Evolutionary conservation across 2,888 invertebrate genomes (phyloP), one percentile per base, ranked within the genome.

Genomic region (Parnassius apollo): DNA sequence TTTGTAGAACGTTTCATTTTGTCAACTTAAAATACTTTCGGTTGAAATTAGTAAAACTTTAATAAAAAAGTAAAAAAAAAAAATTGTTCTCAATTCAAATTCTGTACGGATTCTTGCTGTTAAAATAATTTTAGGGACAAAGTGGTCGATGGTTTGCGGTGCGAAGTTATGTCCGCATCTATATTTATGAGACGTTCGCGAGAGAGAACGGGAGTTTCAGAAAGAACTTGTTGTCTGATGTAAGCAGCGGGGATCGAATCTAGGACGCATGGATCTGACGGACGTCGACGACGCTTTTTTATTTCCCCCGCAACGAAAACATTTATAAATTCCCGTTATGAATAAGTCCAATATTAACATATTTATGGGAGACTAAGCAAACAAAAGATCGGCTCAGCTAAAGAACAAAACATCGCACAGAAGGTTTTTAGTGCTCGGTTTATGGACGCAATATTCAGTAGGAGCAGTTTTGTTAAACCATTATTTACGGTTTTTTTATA

Each of bases 401-500:
- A 2, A 49, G 76, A 85, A 88, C 88, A 86, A 87, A 86, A 87
- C 81, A 9, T 49, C 83, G 83, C 83, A 85, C 87, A 84, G 85
- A 86, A 85, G 84, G 83, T 80, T 89, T 88, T 88, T 88, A 84
- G 83, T 83, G 81, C 82, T 78, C 71, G 74, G 80, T 90, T 89
- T 88, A 89, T 86, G 81, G 81, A 83, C 79, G 78, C 85, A 85
- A 87, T 88, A 88, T 89, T 88, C 89, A 88, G 90, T 89, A 90
- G 90, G 87, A 86, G 82, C 81, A 82, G 83, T 87, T 88, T 85
- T 87, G 89, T 90, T 89, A 85, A 82, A 78, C 82, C 11, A 61
- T 86, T 86, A 90, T 90, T 90, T 90, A 90, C 87, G 88, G 80
- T 80, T 85, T 87, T 88, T 88, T 89, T 88, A 85, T 87, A 74